These are phyloP conservation scores for Rhopalosiphum nymphaeae DNA, from an alignment of 2,888 invertebrate genomes.

Conservation along the genomic window DNA sequence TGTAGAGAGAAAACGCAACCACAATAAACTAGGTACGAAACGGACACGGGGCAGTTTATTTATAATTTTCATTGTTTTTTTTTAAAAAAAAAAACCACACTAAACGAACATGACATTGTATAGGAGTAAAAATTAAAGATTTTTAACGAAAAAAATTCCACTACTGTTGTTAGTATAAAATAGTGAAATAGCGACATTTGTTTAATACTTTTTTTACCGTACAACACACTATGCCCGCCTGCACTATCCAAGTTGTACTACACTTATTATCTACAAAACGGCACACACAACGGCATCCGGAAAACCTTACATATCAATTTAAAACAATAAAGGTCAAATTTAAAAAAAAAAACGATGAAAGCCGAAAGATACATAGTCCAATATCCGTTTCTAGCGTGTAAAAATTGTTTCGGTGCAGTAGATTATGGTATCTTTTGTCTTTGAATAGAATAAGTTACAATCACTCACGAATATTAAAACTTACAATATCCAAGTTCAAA, in stretches of 20 bases:
- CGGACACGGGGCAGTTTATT: not conserved
- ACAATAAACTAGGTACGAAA: not conserved
- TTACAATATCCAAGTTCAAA: not conserved
- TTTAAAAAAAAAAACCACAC: not conserved
- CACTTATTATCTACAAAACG: not conserved
- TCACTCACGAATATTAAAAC: not conserved
- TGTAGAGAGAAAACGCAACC: not conserved
- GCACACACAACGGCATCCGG: not conserved
- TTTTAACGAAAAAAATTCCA: not conserved
- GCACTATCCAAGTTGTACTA: not conserved
- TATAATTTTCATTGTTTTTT: not conserved
- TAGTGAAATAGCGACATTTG: not conserved
- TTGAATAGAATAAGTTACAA: not conserved
- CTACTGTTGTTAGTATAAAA: not conserved
- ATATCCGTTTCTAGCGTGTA: not conserved
- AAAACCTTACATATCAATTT: not conserved
- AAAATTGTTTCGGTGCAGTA: not conserved
- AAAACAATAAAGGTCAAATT: not conserved
- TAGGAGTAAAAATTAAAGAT: not conserved
- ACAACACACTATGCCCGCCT: not conserved
- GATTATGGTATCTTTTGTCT: not conserved
- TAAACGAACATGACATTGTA: not conserved
- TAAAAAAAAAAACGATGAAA: not conserved
- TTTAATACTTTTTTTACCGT: not conserved
- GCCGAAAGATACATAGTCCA: not conserved